Base-by-base conservation (phyloP, 2,888 invertebrate species). In the Diarsia brunnea region DNA sequence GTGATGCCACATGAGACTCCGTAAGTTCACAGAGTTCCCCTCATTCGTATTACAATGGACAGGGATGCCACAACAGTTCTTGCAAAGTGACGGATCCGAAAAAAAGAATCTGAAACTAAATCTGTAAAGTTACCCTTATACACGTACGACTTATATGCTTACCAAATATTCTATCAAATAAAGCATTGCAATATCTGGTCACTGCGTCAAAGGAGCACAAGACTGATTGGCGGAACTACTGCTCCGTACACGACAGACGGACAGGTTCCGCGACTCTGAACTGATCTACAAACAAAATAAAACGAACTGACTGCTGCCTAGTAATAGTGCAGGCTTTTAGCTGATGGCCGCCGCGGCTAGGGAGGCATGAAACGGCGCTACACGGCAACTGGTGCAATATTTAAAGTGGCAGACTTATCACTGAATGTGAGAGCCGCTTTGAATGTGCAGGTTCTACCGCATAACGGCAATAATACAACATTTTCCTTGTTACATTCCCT, bases 301-400 rank as follows among this genome's bases (percentile, higher is more conserved):
- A 78, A 68, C 24, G 12, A 24, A 27, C 14, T 14, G 70, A 38
- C 10, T 51, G 27, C 14, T 14, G 66, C 45, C 10, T 51, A 14
- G 55, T n/a, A 64, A 43, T 43, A 51, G 31, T 16, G 64, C 64
- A 68, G 72, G 73, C 83, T 69, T 38, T 69, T 66, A 82, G 83
- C 73, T 67, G 84, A 74, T 79, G 66, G 53, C 8, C 7, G 21
- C 21, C 61, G 45, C 38, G 31, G 31, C 47, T 8, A 24, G 16
- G 24, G 61, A 27, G 21, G 61, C 66, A n/a, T 38, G n/a, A 27
- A 31, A n/a, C n/a, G 27, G 27, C 19, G 70, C 27, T 1, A 38
- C 43, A 14, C 61, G 38, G 61, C n/a, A 27, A 16, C 64, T 64
- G 24, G 27, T 67, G 75, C 68, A 79, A 49, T 70, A 66, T 71